Conservation (phyloP, 2,113 vertebrate species). For the rabbit (Oryctolagus cuniculus) region DNA sequence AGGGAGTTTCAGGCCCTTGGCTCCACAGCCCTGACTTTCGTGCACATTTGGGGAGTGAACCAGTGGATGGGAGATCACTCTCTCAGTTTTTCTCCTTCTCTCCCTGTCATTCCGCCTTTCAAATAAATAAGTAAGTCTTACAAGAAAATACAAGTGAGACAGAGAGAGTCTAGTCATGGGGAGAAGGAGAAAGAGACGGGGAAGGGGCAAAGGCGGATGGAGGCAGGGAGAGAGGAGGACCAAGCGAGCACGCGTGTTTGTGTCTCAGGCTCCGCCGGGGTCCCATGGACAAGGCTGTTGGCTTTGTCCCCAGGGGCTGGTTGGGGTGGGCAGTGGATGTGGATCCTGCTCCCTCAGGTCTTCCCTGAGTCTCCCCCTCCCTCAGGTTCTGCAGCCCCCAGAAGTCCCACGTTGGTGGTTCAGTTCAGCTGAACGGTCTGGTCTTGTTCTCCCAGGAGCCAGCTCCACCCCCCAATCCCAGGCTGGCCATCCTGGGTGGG, state of each 20-base stretch:
- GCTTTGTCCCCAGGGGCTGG: background rate
- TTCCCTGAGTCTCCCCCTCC: background rate
- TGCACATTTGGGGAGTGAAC: too few species aligned
- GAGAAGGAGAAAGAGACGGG: background rate
- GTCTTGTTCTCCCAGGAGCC: background rate
- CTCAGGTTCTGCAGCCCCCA: background rate
- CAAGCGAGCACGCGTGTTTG: fast-evolving
- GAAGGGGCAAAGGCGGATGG: background rate
- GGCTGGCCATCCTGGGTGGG: background rate
- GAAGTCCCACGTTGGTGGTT: background rate
- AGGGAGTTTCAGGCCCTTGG: too few species aligned
- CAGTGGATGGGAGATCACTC: too few species aligned
- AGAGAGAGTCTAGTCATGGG: background rate
- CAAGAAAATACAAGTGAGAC: too few species aligned
- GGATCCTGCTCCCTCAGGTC: fast-evolving
- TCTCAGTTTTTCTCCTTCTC: too few species aligned
- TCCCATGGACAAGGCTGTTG: too few species aligned
- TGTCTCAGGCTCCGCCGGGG: background rate
- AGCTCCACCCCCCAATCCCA: too few species aligned
- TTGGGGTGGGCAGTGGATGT: too few species aligned
- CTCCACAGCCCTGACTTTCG: too few species aligned
- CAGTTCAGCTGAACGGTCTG: background rate
- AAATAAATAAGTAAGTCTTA: too few species aligned
- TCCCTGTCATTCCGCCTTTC: too few species aligned
- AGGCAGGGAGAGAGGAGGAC: background rate